Percentiles rank a stretch among this genome's conserved stretches.
Conservation (phyloP, 1,140 invertebrate genomes). For the Linepithema humile region DNA sequence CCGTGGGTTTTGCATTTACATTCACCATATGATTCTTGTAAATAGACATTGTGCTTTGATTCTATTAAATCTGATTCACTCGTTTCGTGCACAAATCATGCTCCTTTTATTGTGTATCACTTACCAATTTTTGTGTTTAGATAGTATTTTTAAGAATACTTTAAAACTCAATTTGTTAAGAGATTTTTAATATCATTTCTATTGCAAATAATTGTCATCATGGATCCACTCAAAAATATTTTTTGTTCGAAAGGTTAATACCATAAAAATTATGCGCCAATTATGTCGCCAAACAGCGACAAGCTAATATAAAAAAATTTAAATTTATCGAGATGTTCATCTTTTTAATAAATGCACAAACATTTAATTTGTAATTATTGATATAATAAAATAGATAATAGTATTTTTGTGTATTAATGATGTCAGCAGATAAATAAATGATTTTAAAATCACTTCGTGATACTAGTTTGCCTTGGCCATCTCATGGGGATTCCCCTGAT, state of each 20-base stretch:
- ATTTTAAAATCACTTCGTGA: background rate
- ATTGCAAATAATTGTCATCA: background rate
- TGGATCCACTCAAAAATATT: background rate
- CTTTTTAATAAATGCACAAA: background rate
- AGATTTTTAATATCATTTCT: background rate
- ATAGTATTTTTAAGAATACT: background rate
- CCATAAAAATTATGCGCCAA: background rate
- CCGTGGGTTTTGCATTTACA: background rate
- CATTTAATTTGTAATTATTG: background rate
- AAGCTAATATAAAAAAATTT: background rate
- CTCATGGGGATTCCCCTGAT: slow-evolving; percentile 60
- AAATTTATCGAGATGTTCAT: background rate
- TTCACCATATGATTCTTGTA: background rate
- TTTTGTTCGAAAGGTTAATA: background rate
- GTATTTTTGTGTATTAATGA: background rate
- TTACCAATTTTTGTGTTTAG: background rate
- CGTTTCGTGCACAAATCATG: background rate
- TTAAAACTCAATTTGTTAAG: background rate
- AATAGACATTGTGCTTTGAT: background rate
- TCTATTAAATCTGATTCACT: background rate
- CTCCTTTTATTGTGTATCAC: background rate
- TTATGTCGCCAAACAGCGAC: background rate
- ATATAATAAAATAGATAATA: background rate
- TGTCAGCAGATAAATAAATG: background rate
- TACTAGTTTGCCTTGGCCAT: background rate